Conservation (phyloP, 2,888 invertebrate genomes). For the Peribatodes rhomboidaria region DNA sequence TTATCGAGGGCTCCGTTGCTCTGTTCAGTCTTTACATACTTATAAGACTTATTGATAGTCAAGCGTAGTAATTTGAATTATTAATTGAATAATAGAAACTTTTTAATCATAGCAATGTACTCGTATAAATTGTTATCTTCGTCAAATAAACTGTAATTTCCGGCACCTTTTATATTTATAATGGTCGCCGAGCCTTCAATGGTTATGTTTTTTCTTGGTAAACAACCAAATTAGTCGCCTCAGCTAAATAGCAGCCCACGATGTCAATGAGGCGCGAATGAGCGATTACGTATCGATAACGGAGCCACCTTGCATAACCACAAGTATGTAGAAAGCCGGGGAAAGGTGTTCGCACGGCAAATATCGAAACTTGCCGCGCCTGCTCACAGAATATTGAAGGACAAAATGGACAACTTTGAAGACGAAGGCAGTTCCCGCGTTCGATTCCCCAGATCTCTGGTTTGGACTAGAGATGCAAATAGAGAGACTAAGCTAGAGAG, state of each 20-base stretch:
- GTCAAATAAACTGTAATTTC: too few relatives aligned
- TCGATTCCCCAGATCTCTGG: neutral
- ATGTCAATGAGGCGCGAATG: conserved; percentile 46
- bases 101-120: too few relatives aligned
- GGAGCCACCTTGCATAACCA: conserved; percentile 46
- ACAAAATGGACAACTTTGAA: conserved; percentile 13
- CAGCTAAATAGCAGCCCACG: conserved; percentile 14
- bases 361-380: conserved; percentile 52
- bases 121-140: too few relatives aligned
- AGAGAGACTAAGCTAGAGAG: too few relatives aligned
- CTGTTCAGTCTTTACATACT: neutral
- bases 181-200: neutral
- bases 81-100: too few relatives aligned
- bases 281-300: conserved; percentile 45
- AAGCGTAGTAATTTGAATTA: too few relatives aligned
- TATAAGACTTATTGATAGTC: too few relatives aligned
- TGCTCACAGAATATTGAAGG: conserved; percentile 5
- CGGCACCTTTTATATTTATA: neutral
- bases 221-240: conserved; percentile 14
- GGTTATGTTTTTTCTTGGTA: neutral
- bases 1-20: neutral
- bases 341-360: conserved; percentile 67
- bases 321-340: conserved; percentile 69
- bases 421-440: neutral
- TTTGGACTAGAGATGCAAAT: too few relatives aligned